Base-by-base conservation (phyloP, 2,113 vertebrate genomes). In the Mixornis gularis region DNA sequence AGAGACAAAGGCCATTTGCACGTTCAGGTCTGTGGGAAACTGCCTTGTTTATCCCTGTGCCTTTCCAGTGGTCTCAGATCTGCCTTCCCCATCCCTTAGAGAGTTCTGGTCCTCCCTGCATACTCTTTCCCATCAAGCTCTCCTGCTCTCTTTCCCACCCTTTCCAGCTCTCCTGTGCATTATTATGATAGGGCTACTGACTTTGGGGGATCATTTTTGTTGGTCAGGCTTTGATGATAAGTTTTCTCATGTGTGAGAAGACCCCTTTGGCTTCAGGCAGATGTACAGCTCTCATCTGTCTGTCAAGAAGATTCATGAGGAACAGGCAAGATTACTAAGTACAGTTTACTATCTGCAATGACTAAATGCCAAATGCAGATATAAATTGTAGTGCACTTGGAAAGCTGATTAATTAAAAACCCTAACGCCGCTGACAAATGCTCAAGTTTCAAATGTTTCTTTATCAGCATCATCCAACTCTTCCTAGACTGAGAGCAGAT, bases 321-420 rank as follows among this genome's bases (percentile, higher is more conserved):
- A 93, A 81, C 64, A 72, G 32, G 70, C 32, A 85, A 71, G 87
- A 84, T 79, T 84, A 51, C 73, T 90, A 79, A 93, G 62, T 79
- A 81, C 36, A 53, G 81, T 89, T 92, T 87, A 79, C 74, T 94
- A 19, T 85, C 85, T 89, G 20, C 59, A 81, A 13, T 72, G 78
- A 82, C 91, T 58, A 87, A 91, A 90, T 87, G 62, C 66, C 78
- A 89, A 72, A 89, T 6, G 6, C 29, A 87, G 83, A 85, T 87
- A 89, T 36, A 90, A 91, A 72, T 69, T 85, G n/a, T 72, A 76
- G 74, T 18, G 30, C 17, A 65, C 26, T 79, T 79, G 62, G 89
- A 92, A 94, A 86, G 69, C 53, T 82, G 74, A 87, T 72, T 92
- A 92, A 91, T 92, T 94, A 72, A 85, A 93, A 90, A 55, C 13